Percentiles rank a stretch among this genome's conserved stretches.
phyloP scores from a whole-genome alignment of 2,888 invertebrate genomes.

The Eupithecia vulgata region DNA sequence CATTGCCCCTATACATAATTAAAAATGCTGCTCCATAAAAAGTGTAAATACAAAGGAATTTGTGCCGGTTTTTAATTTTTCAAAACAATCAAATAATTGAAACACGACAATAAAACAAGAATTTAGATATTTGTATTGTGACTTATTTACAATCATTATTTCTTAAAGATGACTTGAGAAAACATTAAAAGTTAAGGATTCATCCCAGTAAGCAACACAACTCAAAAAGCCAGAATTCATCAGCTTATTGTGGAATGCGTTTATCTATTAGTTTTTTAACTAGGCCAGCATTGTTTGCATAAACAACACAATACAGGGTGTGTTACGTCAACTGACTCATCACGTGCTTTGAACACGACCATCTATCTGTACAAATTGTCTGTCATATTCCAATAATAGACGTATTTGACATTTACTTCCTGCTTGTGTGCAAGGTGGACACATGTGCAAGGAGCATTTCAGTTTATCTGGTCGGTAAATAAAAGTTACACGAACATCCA shows the following conservation, averaged over 20 bases:
- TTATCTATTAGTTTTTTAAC: background rate
- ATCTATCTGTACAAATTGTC: background rate
- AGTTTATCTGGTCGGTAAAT: background rate
- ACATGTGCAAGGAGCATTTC: background rate
- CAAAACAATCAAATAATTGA: no score
- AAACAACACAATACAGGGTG: background rate
- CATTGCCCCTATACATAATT: no score
- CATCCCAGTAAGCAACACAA: background rate
- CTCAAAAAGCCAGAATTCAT: background rate
- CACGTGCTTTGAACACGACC: background rate
- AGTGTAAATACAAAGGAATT: no score
- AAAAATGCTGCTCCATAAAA: no score
- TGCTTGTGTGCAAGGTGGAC: no score
- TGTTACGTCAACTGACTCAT: constrained; percentile 6
- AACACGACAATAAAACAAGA: no score
- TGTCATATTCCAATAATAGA: background rate
- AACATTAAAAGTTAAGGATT: background rate
- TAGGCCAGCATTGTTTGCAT: constrained; percentile 5
- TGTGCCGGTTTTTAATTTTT: no score
- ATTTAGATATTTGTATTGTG: no score
- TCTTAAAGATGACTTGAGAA: no score
- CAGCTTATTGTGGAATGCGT: background rate
- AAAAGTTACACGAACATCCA: background rate
- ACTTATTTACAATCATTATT: no score
- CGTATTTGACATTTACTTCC: background rate